Percentiles rank a stretch among this genome's conserved stretches.
These are phyloP conservation scores for Troides helena DNA, from an alignment of 2,888 invertebrate genomes.

Conservation along the genomic window DNA sequence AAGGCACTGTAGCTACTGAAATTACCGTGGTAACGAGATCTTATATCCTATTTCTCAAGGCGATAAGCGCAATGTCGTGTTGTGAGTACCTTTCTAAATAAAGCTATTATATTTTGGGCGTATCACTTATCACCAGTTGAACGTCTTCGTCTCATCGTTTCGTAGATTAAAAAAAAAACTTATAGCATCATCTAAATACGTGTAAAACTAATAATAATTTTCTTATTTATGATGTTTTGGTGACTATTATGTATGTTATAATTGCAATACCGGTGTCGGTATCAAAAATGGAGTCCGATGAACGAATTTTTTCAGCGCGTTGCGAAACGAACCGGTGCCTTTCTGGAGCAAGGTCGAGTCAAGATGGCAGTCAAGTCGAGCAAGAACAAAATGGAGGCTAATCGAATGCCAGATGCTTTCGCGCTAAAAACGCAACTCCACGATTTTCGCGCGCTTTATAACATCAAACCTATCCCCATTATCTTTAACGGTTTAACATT, in stretches of 20 bases:
- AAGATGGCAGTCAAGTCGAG: conserved; percentile 62
- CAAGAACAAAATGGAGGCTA: conserved; percentile 47
- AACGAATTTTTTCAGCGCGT: conserved; percentile 63
- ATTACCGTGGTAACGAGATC: too few relatives aligned
- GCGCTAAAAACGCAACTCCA: conserved; percentile 48
- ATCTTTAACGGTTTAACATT: conserved; percentile 23
- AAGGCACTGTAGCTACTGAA: too few relatives aligned
- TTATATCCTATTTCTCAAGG: too few relatives aligned
- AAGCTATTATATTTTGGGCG: too few relatives aligned
- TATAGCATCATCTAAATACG: too few relatives aligned
- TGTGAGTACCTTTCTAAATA: too few relatives aligned
- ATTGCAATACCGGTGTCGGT: conserved; percentile 38
- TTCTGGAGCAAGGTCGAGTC: conserved; percentile 73
- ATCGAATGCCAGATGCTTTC: conserved; percentile 67
- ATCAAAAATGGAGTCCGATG: conserved; percentile 53
- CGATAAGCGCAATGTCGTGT: too few relatives aligned
- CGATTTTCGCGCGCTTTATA: conserved; percentile 24
- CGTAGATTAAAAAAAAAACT: too few relatives aligned
- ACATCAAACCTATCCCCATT: conserved; percentile 18
- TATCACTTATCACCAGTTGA: too few relatives aligned
- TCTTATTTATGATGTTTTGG: neutral
- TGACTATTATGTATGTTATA: conserved; percentile 20
- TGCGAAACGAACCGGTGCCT: conserved; percentile 66
- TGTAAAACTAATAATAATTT: neutral
- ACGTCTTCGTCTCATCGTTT: too few relatives aligned